A percentile compares a stretch with the other conserved stretches of the same genome.
Conservation (phyloP, 2,888 invertebrate genomes). For the Anodontia alba region DNA sequence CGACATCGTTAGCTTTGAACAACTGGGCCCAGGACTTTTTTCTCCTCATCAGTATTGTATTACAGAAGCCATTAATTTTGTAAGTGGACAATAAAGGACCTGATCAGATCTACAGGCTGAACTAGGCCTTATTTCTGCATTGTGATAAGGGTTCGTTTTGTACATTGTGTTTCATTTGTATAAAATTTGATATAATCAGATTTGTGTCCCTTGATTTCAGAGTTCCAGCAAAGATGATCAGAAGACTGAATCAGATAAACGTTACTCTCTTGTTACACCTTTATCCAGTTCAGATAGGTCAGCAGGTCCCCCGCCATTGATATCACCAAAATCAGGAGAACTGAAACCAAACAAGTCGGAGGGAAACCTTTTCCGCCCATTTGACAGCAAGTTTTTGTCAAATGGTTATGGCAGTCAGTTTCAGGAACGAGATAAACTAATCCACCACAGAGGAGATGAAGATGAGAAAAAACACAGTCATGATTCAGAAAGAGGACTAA, state of each 20-base stretch:
- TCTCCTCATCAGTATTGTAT: no score
- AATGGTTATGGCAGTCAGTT: conserved; percentile 59
- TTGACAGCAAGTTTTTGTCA: conserved; percentile 68
- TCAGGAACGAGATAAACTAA: conserved; percentile 7
- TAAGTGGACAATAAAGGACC: no score
- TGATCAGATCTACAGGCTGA: no score
- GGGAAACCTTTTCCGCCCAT: conserved; percentile 73
- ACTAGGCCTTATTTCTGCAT: no score
- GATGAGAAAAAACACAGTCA: conserved; percentile 17
- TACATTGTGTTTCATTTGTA: no score
- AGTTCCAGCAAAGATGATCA: conserved; percentile 43
- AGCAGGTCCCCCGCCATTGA: conserved; percentile 60
- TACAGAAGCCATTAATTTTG: no score
- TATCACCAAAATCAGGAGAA: conserved; percentile 54
- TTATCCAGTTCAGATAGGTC: conserved; percentile 51
- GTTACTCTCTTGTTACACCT: conserved; percentile 52
- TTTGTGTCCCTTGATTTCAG: no score
- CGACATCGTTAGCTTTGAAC: no score
- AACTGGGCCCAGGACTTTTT: no score
- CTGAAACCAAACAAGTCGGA: conserved; percentile 49
- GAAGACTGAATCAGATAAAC: conserved; percentile 38
- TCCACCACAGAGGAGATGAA: conserved; percentile 15
- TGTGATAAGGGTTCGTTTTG: no score
- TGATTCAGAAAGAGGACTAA: conserved; percentile 18
- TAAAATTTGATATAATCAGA: no score